Percentiles rank a stretch among this genome's conserved stretches.
These are phyloP conservation scores for Tapirus indicus DNA, from an alignment of 2,797 vertebrate species.

Conservation along the genomic window DNA sequence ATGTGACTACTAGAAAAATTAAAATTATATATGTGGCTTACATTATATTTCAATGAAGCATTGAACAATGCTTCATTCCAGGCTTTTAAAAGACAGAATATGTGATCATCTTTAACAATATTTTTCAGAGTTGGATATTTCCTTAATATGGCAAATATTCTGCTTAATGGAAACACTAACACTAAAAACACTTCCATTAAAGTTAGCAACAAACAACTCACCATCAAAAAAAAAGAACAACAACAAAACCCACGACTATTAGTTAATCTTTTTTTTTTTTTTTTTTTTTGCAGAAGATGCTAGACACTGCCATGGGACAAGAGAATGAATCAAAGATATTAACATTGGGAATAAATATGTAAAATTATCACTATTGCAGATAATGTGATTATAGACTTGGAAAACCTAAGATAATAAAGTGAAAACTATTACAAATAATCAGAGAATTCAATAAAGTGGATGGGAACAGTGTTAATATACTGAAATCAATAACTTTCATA, in stretches of 20 bases:
- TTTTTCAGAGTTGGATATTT: neutral
- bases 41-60: constrained; percentile 35
- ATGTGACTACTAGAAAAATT: constrained; percentile 1
- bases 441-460: neutral
- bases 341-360: neutral
- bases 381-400: neutral
- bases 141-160: constrained; percentile 8
- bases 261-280: neutral
- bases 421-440: constrained; percentile 32
- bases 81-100: neutral
- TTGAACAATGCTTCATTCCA: neutral
- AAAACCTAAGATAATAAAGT: constrained; percentile 34
- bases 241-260: neutral
- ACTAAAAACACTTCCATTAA: neutral
- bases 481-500: constrained; percentile 30
- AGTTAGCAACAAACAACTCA: neutral
- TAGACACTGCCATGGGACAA: neutral
- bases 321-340: neutral
- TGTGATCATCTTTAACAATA: constrained; percentile 32
- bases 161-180: neutral
- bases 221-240: neutral
- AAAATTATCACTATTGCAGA: neutral
- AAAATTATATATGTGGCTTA: neutral
- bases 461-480: neutral
- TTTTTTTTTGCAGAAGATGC: neutral